Evolutionary conservation across 2,888 invertebrate genomes (phyloP).

Genomic region (Exocentrus adspersus): DNA sequence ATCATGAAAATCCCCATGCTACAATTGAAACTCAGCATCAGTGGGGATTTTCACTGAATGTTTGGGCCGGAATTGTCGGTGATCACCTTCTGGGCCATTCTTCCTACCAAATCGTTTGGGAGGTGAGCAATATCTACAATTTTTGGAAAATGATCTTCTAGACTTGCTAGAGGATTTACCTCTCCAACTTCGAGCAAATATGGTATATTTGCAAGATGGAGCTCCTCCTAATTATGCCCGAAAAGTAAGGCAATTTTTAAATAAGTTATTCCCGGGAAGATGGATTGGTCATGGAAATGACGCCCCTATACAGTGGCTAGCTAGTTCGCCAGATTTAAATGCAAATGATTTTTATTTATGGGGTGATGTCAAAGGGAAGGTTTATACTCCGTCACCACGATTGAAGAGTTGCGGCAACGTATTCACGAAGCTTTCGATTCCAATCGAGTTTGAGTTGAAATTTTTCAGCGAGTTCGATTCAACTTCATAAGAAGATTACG

Average conservation of each 20-base stretch:
- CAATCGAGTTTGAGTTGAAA: neutral
- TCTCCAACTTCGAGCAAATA: too few relatives aligned
- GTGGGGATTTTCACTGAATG: too few relatives aligned
- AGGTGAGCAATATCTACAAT: too few relatives aligned
- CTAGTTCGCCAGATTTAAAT: neutral
- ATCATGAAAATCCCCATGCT: too few relatives aligned
- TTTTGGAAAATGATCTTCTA: too few relatives aligned
- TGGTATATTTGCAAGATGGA: neutral
- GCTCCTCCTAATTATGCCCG: neutral
- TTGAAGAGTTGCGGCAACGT: neutral
- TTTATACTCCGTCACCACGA: neutral
- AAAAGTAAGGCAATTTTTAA: neutral
- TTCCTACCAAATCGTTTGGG: too few relatives aligned
- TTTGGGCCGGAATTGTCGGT: too few relatives aligned
- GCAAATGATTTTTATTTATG: neutral
- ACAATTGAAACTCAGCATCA: too few relatives aligned
- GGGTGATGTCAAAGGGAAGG: neutral
- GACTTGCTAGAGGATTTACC: too few relatives aligned
- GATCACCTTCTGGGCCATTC: too few relatives aligned
- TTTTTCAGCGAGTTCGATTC: neutral
- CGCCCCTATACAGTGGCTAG: neutral
- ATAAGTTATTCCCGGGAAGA: neutral
- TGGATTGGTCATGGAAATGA: neutral
- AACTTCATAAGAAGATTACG: slow-evolving; percentile 4
- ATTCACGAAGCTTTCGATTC: neutral